These are phyloP conservation scores for Tricholaema leucomelas DNA, from an alignment of 2,113 vertebrate species.

Conservation along the genomic window DNA sequence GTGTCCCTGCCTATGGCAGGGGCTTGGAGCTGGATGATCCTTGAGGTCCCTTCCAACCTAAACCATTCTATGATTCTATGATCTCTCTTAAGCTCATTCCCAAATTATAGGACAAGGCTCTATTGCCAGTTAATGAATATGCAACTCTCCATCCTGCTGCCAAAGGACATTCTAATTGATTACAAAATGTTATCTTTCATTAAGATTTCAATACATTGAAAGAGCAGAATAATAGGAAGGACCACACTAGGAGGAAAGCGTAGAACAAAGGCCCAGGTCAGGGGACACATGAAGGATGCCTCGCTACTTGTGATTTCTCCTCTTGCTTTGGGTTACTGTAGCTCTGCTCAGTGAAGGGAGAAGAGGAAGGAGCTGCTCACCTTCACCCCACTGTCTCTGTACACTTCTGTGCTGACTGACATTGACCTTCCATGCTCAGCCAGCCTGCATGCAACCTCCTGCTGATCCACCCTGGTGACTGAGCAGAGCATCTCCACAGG, in stretches of 20 bases:
- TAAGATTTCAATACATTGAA: background rate
- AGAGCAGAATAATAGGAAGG: background rate
- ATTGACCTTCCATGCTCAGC: background rate
- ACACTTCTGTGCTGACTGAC: background rate
- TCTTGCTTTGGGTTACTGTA: background rate
- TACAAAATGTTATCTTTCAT: background rate
- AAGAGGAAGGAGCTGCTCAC: background rate
- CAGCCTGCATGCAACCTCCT: background rate
- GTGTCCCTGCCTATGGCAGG: too few species aligned
- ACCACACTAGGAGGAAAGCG: background rate
- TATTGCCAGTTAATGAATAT: background rate
- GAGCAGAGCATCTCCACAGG: accelerated
- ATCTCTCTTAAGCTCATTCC: accelerated
- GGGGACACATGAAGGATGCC: background rate
- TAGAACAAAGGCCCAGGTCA: background rate
- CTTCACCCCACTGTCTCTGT: background rate
- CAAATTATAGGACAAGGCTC: accelerated
- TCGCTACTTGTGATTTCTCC: background rate
- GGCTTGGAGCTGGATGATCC: too few species aligned
- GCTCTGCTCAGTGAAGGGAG: background rate
- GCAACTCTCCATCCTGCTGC: background rate
- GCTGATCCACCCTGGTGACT: accelerated
- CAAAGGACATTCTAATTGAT: background rate
- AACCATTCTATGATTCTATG: too few species aligned
- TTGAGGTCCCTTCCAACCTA: too few species aligned